Evolutionary conservation across 2,888 invertebrate species (phyloP), one percentile per base, ranked within the genome.

Genomic region (Psylliodes chrysocephalus): DNA sequence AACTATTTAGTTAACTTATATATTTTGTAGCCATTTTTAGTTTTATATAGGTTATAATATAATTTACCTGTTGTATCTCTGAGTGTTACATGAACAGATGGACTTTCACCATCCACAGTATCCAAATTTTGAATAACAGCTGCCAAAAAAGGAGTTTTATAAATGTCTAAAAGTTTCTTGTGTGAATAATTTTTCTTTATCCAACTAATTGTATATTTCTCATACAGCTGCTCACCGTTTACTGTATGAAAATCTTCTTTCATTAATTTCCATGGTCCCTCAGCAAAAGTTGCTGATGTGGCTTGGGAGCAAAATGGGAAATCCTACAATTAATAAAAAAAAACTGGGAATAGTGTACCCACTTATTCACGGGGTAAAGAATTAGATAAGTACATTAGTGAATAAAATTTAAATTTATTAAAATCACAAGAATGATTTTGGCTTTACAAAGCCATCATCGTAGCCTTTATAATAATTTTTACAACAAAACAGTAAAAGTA

Each of bases 91-190:
- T 73, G 75, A 15, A 76, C 71, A 12, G 69, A 71, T 6, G 72
- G 71, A 40, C 63, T 71, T 59, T 75, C 73, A 3, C 70, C 71
- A 42, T 73, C 68, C 12, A 44, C 51, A 28, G 66, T 63, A 47
- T 77, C 74, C 10, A 80, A 63, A 60, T 64, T 75, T 53, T 77
- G 64, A 46, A 81, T 70, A 2, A 78, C 61, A 12, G 78, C 79
- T 10, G 77, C 79, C 57, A 81, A 68, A 72, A 80, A 80, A 4
- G 81, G 80, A 1, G 75, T 76, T 66, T 78, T 79, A 42, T 75
- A 73, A 52, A 76, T 75, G 7, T 73, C 69, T 3, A 57, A 60
- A 22, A 78, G 64, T 59, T 74, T 70, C 46, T 75, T 75, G 10
- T 55, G 19, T 1, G 40, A 44, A 56, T 49, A 56, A 18, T 59